Percentiles rank a stretch among this genome's conserved stretches.
Evolutionary conservation across 2,113 vertebrate species (phyloP).

Genomic region (Callospermophilus lateralis): DNA sequence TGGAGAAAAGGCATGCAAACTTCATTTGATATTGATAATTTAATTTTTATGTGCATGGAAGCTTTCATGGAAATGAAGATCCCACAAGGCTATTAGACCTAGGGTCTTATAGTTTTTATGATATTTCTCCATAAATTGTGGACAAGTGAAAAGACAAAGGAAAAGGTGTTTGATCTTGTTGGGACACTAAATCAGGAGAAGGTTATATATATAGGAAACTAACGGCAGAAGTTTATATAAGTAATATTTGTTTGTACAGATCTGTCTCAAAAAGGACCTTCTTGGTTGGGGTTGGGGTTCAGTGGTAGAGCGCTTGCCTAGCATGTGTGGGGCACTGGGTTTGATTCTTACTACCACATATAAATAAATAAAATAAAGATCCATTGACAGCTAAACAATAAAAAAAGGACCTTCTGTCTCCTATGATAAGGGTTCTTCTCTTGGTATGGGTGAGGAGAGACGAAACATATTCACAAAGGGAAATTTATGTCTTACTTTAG

Average conservation of each 20-base stretch:
- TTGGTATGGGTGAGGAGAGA: not conserved
- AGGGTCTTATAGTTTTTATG: not conserved
- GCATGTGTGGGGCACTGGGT: too few relatives aligned
- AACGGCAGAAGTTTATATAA: slow-evolving; percentile 5
- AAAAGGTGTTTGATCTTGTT: not conserved
- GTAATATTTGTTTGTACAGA: not conserved
- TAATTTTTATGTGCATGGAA: not conserved
- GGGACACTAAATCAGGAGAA: not conserved
- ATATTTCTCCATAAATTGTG: not conserved
- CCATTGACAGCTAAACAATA: too few relatives aligned
- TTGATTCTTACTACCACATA: too few relatives aligned
- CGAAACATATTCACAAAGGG: not conserved
- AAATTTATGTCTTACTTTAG: not conserved
- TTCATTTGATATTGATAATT: not conserved
- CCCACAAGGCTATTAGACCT: not conserved
- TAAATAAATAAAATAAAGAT: too few relatives aligned
- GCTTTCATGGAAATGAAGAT: not conserved
- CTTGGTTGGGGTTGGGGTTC: not conserved
- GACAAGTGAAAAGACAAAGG: slow-evolving; percentile 16
- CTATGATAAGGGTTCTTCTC: not conserved
- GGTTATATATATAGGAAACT: not conserved
- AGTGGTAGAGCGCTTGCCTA: too few relatives aligned
- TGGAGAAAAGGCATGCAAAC: not conserved
- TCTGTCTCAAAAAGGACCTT: not conserved
- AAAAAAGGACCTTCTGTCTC: not conserved